These are phyloP conservation scores for Prenolepis imparis DNA, from an alignment of 2,888 invertebrate species.

Conservation along the genomic window DNA sequence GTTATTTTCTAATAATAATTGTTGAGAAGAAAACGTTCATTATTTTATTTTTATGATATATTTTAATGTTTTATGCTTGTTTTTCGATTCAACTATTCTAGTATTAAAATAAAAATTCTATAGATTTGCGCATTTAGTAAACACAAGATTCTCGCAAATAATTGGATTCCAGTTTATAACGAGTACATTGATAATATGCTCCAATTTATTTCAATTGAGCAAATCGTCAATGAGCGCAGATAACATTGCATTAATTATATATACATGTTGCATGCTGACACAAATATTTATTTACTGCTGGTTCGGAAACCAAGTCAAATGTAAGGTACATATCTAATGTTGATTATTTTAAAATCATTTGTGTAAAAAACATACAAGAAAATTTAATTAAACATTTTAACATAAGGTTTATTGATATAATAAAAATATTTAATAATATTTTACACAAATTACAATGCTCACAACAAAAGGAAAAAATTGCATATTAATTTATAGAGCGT, in stretches of 20 bases:
- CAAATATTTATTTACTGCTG: constrained; percentile 74
- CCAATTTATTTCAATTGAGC: constrained; percentile 63
- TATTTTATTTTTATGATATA: neutral
- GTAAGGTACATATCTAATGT: constrained; percentile 61
- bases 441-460: neutral
- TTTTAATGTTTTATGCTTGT: too few relatives aligned
- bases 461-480: neutral
- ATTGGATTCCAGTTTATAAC: constrained; percentile 62
- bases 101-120: neutral
- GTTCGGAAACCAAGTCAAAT: constrained; percentile 68
- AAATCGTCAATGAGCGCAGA: constrained; percentile 37
- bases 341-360: neutral
- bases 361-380: too few relatives aligned
- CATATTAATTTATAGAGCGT: constrained; percentile 64
- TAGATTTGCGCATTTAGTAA: constrained; percentile 47
- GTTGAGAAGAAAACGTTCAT: neutral
- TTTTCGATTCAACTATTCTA: neutral
- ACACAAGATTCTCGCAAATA: constrained; percentile 54
- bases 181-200: constrained; percentile 66
- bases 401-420: neutral
- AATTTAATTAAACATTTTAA: neutral
- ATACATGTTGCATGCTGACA: constrained; percentile 66
- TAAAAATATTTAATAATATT: neutral
- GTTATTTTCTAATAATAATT: constrained; percentile 10
- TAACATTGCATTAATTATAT: constrained; percentile 56